These are phyloP conservation scores for Litoditis marina DNA, from an alignment of 2,888 invertebrate genomes.

Conservation along the genomic window DNA sequence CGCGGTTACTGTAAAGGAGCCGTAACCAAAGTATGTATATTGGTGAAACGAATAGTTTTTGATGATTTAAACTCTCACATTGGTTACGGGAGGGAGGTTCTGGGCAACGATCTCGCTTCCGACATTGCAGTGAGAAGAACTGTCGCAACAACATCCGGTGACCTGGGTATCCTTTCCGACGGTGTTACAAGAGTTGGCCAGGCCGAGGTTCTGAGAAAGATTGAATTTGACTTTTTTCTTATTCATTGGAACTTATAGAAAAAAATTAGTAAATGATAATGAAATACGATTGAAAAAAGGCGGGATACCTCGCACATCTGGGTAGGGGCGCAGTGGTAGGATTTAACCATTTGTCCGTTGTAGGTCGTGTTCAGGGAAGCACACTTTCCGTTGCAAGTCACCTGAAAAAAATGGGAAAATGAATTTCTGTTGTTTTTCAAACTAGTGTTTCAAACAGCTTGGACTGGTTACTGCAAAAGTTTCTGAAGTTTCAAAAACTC, in stretches of 20 bases:
- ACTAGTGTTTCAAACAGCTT: background rate
- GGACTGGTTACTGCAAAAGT: background rate
- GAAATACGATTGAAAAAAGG: too few relatives aligned
- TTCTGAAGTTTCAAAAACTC: too few relatives aligned
- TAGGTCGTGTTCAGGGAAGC: slow-evolving; percentile 28
- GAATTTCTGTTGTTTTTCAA: slow-evolving; percentile 19
- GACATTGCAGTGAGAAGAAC: slow-evolving; percentile 32
- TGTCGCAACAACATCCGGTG: slow-evolving; percentile 32
- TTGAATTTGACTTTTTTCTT: too few relatives aligned
- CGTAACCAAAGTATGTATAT: too few relatives aligned
- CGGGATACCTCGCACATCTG: slow-evolving; percentile 24
- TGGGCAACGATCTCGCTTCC: slow-evolving; percentile 1
- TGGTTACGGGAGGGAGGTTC: background rate
- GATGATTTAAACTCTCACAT: background rate
- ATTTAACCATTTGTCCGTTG: slow-evolving; percentile 26
- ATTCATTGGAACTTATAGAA: too few relatives aligned
- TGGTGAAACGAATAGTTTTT: slow-evolving; percentile 18
- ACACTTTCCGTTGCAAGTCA: slow-evolving; percentile 36
- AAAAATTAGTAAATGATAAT: too few relatives aligned
- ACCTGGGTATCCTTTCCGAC: slow-evolving; percentile 27
- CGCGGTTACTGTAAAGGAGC: too few relatives aligned
- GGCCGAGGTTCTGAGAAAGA: slow-evolving; percentile 25
- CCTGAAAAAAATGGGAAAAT: slow-evolving; percentile 22
- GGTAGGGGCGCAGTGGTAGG: slow-evolving; percentile 38
- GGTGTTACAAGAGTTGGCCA: slow-evolving; percentile 27